Conservation (phyloP, 2,797 vertebrate species). For the Clarias pachynema region DNA sequence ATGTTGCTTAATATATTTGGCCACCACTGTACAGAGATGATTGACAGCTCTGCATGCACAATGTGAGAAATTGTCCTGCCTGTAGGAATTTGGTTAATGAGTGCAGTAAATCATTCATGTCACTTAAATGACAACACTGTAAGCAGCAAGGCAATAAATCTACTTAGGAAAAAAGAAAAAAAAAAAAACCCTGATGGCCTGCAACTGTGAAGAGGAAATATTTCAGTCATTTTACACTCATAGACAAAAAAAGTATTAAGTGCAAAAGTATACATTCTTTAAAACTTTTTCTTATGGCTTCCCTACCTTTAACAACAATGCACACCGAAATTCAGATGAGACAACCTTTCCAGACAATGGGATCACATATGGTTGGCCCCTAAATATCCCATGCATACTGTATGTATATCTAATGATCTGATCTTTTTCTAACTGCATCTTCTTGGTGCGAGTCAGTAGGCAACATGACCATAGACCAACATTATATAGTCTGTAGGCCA, state of each 20-base stretch:
- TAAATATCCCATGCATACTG: neutral
- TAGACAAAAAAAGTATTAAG: neutral
- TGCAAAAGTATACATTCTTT: neutral
- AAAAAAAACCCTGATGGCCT: neutral
- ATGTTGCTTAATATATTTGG: too few relatives aligned
- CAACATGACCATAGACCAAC: neutral
- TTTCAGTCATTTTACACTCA: neutral
- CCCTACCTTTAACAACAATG: neutral
- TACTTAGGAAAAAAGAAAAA: neutral
- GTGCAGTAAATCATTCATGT: slow-evolving; percentile 17
- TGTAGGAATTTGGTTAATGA: slow-evolving; percentile 13
- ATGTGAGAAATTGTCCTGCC: neutral
- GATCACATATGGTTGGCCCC: neutral
- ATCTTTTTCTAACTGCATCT: neutral
- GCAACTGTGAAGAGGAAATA: neutral
- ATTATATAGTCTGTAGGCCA: neutral
- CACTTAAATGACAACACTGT: neutral
- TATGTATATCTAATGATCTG: neutral
- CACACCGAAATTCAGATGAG: neutral
- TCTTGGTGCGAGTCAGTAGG: neutral
- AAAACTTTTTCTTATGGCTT: neutral
- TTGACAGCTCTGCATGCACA: neutral
- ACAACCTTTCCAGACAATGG: neutral
- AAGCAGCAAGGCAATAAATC: neutral
- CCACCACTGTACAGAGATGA: neutral